These are phyloP conservation scores for Stichopus chloronotus DNA, from an alignment of 35 echinoderm and acorn worm species.

Conservation along the genomic window DNA sequence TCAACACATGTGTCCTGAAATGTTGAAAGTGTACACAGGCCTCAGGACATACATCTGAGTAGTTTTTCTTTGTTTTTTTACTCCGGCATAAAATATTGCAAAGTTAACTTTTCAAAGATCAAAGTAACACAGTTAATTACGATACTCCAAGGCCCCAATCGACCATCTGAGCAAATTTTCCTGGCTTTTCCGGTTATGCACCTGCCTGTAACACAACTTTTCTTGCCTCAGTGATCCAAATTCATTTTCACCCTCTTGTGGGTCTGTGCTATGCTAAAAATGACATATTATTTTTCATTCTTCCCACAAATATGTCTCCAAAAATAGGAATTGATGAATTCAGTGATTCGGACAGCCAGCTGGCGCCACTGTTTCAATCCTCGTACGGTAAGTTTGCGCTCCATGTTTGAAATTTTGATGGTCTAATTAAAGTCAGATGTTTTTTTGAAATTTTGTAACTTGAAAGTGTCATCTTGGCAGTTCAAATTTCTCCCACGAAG, in stretches of 20 bases:
- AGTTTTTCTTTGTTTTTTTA: no score
- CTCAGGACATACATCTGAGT: no score
- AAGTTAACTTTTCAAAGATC: neutral
- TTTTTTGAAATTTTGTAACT: no score
- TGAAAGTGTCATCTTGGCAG: no score
- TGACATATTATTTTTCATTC: slow-evolving; percentile 19
- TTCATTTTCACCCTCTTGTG: no score
- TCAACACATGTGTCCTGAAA: no score
- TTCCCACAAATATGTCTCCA: slow-evolving; percentile 10
- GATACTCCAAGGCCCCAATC: neutral
- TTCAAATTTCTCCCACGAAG: no score
- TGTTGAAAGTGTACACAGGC: no score
- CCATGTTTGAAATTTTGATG: neutral
- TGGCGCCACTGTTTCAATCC: slow-evolving; percentile 45
- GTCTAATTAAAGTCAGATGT: no score
- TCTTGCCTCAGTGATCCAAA: neutral
- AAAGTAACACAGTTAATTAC: neutral
- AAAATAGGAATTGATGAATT: slow-evolving; percentile 56
- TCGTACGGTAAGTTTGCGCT: slow-evolving; percentile 22
- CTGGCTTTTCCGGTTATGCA: neutral
- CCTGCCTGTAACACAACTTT: neutral
- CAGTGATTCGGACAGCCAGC: slow-evolving; percentile 46
- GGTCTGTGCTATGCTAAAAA: neutral
- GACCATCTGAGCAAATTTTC: neutral
- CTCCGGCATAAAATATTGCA: no score